Percentiles rank a stretch among this genome's conserved stretches.
Evolutionary conservation across 2,888 invertebrate species (phyloP).

Genomic region (Aspidapion aeneum): DNA sequence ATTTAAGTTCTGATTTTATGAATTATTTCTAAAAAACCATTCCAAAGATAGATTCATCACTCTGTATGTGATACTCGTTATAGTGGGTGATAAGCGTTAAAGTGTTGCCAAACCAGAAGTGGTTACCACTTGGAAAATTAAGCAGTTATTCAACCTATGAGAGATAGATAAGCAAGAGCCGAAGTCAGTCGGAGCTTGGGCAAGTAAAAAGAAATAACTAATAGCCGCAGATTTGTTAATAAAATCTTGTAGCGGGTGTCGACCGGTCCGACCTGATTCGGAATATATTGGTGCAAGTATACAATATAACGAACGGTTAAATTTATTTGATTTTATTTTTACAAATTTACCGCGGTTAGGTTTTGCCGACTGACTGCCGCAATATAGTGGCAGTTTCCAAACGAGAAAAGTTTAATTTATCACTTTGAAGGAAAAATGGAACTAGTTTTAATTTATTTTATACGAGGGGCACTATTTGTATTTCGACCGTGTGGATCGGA

Average conservation of each 20-base stretch:
- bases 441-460: background rate
- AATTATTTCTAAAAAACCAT: no score
- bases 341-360: background rate
- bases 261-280: background rate
- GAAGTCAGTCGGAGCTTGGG: no score
- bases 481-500: no score
- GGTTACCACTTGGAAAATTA: background rate
- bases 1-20: no score
- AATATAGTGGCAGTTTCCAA: background rate
- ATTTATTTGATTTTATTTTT: background rate
- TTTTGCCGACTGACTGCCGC: background rate
- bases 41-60: background rate
- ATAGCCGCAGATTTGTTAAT: background rate
- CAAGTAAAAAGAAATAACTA: background rate
- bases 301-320: background rate
- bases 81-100: background rate
- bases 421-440: background rate
- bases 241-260: background rate
- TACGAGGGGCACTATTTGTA: no score
- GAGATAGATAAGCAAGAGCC: background rate
- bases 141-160: background rate
- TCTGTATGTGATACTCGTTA: background rate
- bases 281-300: background rate
- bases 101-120: background rate
- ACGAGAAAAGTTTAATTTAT: background rate